Conservation (phyloP, 2,113 vertebrate genomes). For the Puffinus mauretanicus region DNA sequence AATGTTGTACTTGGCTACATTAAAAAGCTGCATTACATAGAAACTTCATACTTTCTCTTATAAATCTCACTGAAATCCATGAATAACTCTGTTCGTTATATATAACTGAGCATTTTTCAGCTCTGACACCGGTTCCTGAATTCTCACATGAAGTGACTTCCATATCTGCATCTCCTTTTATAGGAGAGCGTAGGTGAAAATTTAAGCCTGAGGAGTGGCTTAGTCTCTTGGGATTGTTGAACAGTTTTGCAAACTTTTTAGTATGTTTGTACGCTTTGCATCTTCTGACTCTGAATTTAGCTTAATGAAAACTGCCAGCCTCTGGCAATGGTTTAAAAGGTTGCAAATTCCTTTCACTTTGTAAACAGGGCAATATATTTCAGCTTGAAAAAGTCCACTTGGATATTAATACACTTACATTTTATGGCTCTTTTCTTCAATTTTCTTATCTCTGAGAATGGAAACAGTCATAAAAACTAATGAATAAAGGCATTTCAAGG, state of each 20-base stretch:
- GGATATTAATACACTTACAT: not conserved
- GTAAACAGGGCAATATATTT: not conserved
- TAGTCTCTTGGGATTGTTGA: not conserved
- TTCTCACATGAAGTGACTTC: not conserved
- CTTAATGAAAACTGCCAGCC: not conserved
- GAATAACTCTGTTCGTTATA: not conserved
- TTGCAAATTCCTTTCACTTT: not conserved
- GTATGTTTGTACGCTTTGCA: not conserved
- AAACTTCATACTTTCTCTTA: not conserved
- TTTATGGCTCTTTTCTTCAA: not conserved
- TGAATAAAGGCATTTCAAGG: not conserved
- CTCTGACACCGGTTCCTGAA: not conserved
- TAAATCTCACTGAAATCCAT: not conserved
- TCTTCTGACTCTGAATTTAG: not conserved
- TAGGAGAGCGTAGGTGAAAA: not conserved
- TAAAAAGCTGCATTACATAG: not conserved
- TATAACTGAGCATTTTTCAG: not conserved
- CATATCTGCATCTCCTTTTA: not conserved
- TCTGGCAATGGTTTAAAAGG: not conserved
- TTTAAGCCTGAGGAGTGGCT: not conserved
- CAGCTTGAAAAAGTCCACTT: not conserved
- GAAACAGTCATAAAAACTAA: not conserved
- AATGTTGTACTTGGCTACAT: not conserved
- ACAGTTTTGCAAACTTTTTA: not conserved
- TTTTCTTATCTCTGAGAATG: not conserved